Evolutionary conservation across 2,113 vertebrate genomes (phyloP).

Genomic region (Cynoglossus semilaevis): DNA sequence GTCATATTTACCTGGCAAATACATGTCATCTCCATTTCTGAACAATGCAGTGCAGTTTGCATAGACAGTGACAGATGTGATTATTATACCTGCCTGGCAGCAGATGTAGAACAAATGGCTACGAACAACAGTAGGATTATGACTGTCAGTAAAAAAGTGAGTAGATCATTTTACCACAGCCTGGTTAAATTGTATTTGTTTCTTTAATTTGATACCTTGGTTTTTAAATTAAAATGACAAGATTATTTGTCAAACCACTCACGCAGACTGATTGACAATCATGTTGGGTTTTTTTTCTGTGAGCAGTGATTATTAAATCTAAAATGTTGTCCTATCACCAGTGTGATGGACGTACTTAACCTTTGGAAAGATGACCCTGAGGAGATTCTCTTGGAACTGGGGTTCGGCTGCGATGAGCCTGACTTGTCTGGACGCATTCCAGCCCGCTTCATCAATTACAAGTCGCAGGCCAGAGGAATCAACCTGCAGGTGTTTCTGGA

Average conservation of each 20-base stretch:
- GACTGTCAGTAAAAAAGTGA: constrained; percentile 22
- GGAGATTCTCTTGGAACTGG: constrained; percentile 88
- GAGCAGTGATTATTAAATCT: not conserved
- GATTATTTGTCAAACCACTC: too few relatives aligned
- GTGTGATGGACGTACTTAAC: constrained; percentile 81
- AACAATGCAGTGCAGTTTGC: constrained; percentile 31
- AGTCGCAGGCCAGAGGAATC: constrained; percentile 84
- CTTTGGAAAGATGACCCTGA: constrained; percentile 85
- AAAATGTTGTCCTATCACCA: constrained; percentile 36
- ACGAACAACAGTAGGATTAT: not conserved
- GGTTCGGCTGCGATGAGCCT: constrained; percentile 86
- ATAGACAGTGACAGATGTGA: constrained; percentile 28
- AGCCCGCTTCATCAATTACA: constrained; percentile 80
- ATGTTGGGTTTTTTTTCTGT: not conserved
- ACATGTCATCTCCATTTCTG: not conserved
- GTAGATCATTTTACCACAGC: not conserved
- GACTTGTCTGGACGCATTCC: constrained; percentile 85
- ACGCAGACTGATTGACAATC: not conserved
- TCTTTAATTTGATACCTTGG: too few relatives aligned
- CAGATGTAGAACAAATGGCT: constrained; percentile 14
- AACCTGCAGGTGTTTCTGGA: constrained; percentile 83
- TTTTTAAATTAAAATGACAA: too few relatives aligned
- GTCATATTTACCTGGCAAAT: constrained; percentile 55
- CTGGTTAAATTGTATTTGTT: not conserved
- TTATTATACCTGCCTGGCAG: constrained; percentile 13